These are phyloP conservation scores for Montipora cactus DNA, from an alignment of 64 coral and sea anemone species.

Conservation along the genomic window DNA sequence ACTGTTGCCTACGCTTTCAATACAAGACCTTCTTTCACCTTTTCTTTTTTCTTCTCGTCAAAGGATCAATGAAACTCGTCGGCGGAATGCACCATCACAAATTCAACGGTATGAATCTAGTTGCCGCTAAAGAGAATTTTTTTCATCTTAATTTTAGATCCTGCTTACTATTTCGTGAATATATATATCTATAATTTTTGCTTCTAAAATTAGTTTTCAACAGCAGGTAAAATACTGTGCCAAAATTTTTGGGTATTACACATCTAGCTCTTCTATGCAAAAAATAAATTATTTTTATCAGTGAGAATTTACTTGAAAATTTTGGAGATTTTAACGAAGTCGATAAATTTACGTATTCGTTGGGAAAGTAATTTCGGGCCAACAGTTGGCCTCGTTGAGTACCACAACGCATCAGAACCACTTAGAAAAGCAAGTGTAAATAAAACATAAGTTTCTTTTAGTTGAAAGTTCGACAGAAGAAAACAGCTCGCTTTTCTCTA, in stretches of 20 bases:
- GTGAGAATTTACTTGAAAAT: background rate
- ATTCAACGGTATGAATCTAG: conserved; percentile 62
- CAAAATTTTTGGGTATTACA: background rate
- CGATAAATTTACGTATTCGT: conserved; percentile 11
- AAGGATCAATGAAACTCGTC: conserved; percentile 74
- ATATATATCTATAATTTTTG: background rate
- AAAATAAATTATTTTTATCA: background rate
- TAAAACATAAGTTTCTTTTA: conserved; percentile 58
- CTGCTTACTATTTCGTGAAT: background rate
- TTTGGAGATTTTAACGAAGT: background rate
- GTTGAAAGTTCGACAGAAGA: conserved; percentile 50
- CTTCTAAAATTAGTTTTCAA: background rate
- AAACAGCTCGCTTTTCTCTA: conserved; percentile 58
- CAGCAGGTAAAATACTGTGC: background rate
- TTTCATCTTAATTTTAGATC: conserved; percentile 5
- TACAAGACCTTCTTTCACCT: conserved; percentile 44
- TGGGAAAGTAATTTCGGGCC: conserved; percentile 43
- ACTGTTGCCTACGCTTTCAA: conserved; percentile 8
- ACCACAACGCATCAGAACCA: conserved; percentile 17
- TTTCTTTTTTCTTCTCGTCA: conserved; percentile 48
- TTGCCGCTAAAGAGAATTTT: conserved; percentile 17
- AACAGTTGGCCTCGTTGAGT: conserved; percentile 44
- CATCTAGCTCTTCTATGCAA: background rate
- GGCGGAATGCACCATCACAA: conserved; percentile 63
- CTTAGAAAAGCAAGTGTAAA: conserved; percentile 53